phyloP scores from a whole-genome alignment of 2,797 vertebrate species.

The Coccyzus lansbergi region DNA sequence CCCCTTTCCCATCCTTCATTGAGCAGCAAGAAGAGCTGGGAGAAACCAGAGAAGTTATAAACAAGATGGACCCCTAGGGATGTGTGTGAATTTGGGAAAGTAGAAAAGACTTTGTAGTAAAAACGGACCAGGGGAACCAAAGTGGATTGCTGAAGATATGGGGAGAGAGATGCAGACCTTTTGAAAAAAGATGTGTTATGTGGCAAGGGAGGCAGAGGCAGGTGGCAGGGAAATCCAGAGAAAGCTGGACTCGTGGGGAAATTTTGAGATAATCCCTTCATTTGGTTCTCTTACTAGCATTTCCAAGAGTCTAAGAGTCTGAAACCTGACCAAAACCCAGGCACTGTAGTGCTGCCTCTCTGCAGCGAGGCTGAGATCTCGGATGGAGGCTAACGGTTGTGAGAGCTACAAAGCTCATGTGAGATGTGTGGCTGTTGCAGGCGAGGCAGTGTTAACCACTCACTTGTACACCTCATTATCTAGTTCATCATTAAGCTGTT shows the following conservation, averaged over 20 bases:
- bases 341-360: background rate
- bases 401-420: background rate
- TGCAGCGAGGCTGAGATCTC: background rate
- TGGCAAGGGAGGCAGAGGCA: background rate
- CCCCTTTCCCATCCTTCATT: background rate
- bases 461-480: rapidly evolving
- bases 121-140: background rate
- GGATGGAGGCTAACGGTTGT: rapidly evolving
- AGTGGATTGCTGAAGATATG: background rate
- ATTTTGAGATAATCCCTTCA: background rate
- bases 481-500: rapidly evolving
- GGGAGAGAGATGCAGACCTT: background rate
- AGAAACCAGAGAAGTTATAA: background rate
- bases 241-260: background rate
- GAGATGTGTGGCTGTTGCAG: background rate
- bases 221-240: rapidly evolving
- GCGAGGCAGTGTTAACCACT: background rate
- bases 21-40: background rate
- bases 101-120: rapidly evolving
- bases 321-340: background rate
- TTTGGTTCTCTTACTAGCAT: background rate
- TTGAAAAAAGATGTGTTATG: background rate
- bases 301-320: background rate
- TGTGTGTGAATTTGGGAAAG: background rate
- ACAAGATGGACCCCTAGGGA: background rate